These are phyloP conservation scores for Ennomos quercinarius DNA, from an alignment of 2,888 invertebrate species.

Conservation along the genomic window DNA sequence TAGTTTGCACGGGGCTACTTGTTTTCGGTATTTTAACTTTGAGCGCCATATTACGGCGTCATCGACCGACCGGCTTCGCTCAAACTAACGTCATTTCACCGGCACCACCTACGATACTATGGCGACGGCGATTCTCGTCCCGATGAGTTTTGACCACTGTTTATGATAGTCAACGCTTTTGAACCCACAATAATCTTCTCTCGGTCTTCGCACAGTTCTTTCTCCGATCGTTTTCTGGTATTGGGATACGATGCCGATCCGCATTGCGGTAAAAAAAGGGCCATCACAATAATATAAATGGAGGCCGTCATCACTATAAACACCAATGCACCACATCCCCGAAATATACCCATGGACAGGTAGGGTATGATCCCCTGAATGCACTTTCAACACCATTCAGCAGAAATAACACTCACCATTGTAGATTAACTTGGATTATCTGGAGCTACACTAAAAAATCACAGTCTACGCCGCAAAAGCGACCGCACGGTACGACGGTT, in stretches of 20 bases:
- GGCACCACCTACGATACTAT: conserved; percentile 76
- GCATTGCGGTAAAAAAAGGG: conserved; percentile 85
- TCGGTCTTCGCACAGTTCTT: conserved; percentile 41
- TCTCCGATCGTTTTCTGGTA: conserved; percentile 48
- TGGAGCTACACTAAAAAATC: conserved; percentile 86
- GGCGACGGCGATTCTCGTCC: conserved; percentile 67
- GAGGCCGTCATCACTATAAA: conserved; percentile 84
- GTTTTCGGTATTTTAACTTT: conserved; percentile 46
- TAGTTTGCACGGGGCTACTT: conserved; percentile 56
- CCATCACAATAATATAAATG: conserved; percentile 84
- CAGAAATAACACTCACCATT: conserved; percentile 84
- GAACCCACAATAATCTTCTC: conserved; percentile 43
- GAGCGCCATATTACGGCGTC: conserved; percentile 61
- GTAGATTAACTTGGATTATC: conserved; percentile 86
- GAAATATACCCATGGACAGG: conserved; percentile 72
- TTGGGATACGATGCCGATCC: conserved; percentile 64
- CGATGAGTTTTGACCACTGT: conserved; percentile 58
- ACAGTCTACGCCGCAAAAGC: conserved; percentile 85
- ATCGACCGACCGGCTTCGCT: conserved; percentile 57
- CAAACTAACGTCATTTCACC: conserved; percentile 70
- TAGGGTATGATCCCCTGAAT: conserved; percentile 62
- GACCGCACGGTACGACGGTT: conserved; percentile 84
- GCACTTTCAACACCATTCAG: conserved; percentile 72
- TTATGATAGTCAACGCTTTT: conserved; percentile 43
- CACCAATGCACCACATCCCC: conserved; percentile 78